A percentile compares a stretch with the other conserved stretches of the same genome.
phyloP scores from a whole-genome alignment of 1,140 invertebrate genomes.

The Pogonomyrmex barbatus region DNA sequence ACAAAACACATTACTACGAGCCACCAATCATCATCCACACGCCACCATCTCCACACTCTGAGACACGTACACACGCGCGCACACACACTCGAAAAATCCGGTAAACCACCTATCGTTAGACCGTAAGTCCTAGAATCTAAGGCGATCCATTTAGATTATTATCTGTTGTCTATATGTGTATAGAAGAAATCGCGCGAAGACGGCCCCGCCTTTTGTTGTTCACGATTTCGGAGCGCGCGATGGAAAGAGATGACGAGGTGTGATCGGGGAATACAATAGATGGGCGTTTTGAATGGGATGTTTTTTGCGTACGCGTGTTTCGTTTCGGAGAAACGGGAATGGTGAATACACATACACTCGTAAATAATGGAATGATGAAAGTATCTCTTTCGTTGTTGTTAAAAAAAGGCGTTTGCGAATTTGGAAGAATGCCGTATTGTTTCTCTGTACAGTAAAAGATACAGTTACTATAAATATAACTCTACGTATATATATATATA shows the following conservation, averaged over 20 bases:
- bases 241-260: constrained; percentile 28
- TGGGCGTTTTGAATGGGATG: background rate
- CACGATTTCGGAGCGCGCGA: constrained; percentile 45
- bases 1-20: constrained; percentile 1
- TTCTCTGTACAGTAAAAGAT: background rate
- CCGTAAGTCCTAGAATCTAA: constrained; percentile 67
- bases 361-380: background rate
- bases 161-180: constrained; percentile 77
- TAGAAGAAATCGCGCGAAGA: constrained; percentile 62
- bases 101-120: constrained; percentile 67
- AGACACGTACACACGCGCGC: background rate
- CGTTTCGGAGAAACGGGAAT: constrained; percentile 33
- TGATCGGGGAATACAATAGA: constrained; percentile 16
- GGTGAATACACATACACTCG: background rate
- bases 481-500: constrained; percentile 14
- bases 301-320: constrained; percentile 16
- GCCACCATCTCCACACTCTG: background rate
- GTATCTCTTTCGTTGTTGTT: background rate
- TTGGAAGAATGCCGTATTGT: background rate
- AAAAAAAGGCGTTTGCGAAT: background rate
- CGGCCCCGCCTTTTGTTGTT: constrained; percentile 60
- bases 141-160: constrained; percentile 71
- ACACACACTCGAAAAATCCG: background rate
- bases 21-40: constrained; percentile 14
- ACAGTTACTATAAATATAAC: background rate